Percentiles rank a stretch among this genome's conserved stretches.
These are phyloP conservation scores for Tympanuchus pallidicinctus DNA, from an alignment of 2,113 vertebrate species.

Conservation along the genomic window DNA sequence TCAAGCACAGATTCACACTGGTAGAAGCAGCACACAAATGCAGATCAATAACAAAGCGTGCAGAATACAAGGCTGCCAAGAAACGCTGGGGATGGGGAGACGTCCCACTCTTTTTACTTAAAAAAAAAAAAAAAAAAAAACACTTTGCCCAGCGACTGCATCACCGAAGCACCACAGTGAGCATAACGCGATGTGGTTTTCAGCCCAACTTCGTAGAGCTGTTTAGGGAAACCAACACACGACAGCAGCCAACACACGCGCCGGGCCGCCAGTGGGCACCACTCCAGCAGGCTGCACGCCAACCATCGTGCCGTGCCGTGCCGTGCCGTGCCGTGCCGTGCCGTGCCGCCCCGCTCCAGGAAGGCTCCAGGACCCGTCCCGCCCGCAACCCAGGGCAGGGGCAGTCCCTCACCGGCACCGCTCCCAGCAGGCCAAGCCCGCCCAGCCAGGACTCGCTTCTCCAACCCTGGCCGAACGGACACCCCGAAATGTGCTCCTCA, in stretches of 20 bases:
- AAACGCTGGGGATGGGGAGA: accelerated
- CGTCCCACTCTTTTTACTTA: not conserved
- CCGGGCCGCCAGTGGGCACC: too few relatives aligned
- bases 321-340: too few relatives aligned
- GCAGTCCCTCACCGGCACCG: accelerated
- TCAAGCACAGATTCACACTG: not conserved
- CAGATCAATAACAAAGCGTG: too few relatives aligned
- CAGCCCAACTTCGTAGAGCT: not conserved
- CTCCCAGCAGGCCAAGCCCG: accelerated
- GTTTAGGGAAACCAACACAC: not conserved
- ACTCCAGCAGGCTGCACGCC: too few relatives aligned
- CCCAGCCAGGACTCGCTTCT: accelerated
- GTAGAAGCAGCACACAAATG: accelerated
- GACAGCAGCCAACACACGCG: too few relatives aligned
- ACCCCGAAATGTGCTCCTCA: not conserved
- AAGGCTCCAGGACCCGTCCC: not conserved
- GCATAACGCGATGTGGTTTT: not conserved
- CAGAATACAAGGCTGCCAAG: not conserved
- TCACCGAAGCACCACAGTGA: not conserved
- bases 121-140: not conserved
- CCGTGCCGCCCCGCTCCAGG: too few relatives aligned
- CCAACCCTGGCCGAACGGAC: accelerated
- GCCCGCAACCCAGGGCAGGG: not conserved
- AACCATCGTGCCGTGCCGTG: too few relatives aligned
- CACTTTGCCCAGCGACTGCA: not conserved